A percentile compares a stretch with the other conserved stretches of the same genome.
Conservation (phyloP, 2,797 vertebrate species). For the Lepus townsendii region DNA sequence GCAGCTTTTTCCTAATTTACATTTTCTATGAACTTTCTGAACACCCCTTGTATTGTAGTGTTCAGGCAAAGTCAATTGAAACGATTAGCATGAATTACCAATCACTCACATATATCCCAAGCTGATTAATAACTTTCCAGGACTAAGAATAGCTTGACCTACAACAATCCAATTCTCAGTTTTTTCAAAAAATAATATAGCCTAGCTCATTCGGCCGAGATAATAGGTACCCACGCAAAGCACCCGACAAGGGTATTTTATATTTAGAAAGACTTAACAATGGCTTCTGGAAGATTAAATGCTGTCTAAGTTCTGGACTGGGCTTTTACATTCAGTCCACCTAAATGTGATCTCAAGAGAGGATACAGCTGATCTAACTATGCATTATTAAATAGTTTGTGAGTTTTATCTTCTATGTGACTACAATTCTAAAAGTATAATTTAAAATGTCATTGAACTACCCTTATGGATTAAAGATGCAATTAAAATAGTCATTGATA, state of each 20-base stretch:
- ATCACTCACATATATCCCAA: constrained; percentile 38
- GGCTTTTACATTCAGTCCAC: constrained; percentile 79
- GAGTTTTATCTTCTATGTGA: constrained; percentile 84
- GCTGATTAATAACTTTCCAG: constrained; percentile 39
- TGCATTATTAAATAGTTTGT: constrained; percentile 84
- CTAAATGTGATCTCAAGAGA: constrained; percentile 83
- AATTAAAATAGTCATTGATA: constrained; percentile 84
- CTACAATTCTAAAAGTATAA: constrained; percentile 85
- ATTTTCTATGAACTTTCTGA: too few relatives aligned
- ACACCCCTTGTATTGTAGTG: not conserved
- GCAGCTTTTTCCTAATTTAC: too few relatives aligned
- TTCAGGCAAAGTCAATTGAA: constrained; percentile 57
- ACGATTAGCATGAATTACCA: constrained; percentile 52
- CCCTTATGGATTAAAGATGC: constrained; percentile 86
- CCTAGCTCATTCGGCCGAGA: constrained; percentile 46
- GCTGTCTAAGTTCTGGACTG: constrained; percentile 68
- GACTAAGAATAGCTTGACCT: constrained; percentile 42
- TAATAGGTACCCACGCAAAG: constrained; percentile 43
- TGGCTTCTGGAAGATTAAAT: constrained; percentile 75
- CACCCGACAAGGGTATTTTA: not conserved
- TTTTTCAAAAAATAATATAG: constrained; percentile 32
- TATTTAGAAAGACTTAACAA: constrained; percentile 70
- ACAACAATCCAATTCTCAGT: constrained; percentile 39
- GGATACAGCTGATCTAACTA: constrained; percentile 81
- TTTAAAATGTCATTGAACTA: constrained; percentile 86